These are phyloP conservation scores for Ploceus nigricollis DNA, from an alignment of 2,113 vertebrate genomes.

Conservation along the genomic window DNA sequence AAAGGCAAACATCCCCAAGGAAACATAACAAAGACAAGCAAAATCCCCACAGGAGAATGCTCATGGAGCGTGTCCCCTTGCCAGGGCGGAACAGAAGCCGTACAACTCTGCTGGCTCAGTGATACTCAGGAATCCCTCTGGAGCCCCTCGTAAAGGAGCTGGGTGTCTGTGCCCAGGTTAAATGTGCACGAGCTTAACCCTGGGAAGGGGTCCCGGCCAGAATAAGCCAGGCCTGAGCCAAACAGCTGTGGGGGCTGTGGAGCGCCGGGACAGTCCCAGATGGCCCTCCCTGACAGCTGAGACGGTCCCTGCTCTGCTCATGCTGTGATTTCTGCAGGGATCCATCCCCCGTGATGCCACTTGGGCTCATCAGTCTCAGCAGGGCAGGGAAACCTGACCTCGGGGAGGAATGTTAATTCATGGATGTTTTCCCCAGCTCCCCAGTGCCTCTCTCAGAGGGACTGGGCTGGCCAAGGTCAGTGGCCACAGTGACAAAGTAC, in stretches of 20 bases:
- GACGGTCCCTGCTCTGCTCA: not conserved
- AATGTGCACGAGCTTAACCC: slow-evolving; percentile 39
- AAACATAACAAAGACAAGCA: slow-evolving; percentile 5
- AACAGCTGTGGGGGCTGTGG: slow-evolving; percentile 48
- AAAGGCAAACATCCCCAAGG: not conserved
- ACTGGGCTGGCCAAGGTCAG: not conserved
- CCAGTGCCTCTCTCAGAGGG: rapidly evolving
- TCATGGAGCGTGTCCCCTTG: not conserved
- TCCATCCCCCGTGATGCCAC: not conserved
- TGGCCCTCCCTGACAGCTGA: slow-evolving; percentile 70
- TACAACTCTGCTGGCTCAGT: not conserved
- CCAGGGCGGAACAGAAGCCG: not conserved
- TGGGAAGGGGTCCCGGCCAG: not conserved
- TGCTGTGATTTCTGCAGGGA: not conserved
- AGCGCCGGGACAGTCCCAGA: slow-evolving; percentile 51
- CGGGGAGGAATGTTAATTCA: not conserved
- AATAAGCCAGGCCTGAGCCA: not conserved
- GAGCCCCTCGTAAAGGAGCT: slow-evolving; percentile 17
- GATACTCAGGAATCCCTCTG: not conserved
- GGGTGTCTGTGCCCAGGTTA: slow-evolving; percentile 42
- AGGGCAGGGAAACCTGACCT: slow-evolving; percentile 28
- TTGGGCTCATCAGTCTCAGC: slow-evolving; percentile 68
- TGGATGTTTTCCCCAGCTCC: not conserved
- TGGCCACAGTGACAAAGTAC: not conserved
- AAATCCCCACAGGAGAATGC: not conserved